Conservation (phyloP, 1,140 invertebrate species). For the Tribolium castaneum region DNA sequence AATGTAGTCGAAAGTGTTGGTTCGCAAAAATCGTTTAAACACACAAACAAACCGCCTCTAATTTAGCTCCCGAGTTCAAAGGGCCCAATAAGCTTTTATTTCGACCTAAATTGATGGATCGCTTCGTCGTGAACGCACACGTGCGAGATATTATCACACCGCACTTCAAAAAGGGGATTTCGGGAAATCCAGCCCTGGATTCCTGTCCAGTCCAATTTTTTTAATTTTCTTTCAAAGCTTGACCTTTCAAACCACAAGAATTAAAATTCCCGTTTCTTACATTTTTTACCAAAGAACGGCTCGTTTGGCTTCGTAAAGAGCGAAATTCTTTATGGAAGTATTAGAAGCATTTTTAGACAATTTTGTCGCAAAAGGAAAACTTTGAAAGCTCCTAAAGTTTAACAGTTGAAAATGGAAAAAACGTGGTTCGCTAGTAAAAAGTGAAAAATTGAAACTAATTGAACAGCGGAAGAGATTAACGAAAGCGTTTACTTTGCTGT, state of each 20-base stretch:
- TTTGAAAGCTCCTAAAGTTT: no score
- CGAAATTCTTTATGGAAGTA: not conserved
- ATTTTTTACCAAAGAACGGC: not conserved
- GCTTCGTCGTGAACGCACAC: conserved; percentile 7
- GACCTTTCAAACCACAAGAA: not conserved
- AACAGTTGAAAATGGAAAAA: no score
- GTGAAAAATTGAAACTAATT: not conserved
- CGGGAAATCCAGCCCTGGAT: not conserved
- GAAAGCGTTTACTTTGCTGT: not conserved
- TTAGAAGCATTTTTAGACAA: not conserved
- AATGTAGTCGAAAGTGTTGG: conserved; percentile 42
- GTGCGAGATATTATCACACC: not conserved
- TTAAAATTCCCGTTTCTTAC: not conserved
- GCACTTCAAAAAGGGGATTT: conserved; percentile 1
- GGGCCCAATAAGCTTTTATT: conserved; percentile 44
- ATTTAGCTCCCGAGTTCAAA: conserved; percentile 39
- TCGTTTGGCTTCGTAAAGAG: not conserved
- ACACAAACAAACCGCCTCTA: conserved; percentile 42
- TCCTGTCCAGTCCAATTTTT: no score
- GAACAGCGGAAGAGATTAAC: not conserved
- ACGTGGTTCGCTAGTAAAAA: no score
- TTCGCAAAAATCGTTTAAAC: conserved; percentile 46
- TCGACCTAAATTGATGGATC: conserved; percentile 44
- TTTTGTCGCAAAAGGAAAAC: not conserved
- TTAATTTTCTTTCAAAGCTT: not conserved